A percentile compares a stretch with the other conserved stretches of the same genome.
phyloP scores from a whole-genome alignment of 2,888 invertebrate species.

The Thera britannica region DNA sequence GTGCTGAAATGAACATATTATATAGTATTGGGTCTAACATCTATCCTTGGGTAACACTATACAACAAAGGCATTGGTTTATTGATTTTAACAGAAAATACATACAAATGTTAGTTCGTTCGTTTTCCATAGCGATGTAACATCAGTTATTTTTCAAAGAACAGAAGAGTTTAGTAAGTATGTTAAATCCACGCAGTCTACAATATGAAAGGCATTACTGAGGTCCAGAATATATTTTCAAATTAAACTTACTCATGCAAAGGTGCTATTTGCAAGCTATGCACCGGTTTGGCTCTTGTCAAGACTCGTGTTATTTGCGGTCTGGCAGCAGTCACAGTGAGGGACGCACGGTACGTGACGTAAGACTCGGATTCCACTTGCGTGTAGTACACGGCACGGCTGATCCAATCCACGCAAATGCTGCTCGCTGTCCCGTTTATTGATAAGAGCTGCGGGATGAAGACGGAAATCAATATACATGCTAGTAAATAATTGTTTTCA shows the following conservation, averaged over 20 bases:
- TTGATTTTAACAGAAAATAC: neutral
- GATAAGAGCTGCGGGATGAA: conserved; percentile 65
- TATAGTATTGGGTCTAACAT: conserved; percentile 7
- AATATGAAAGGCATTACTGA: conserved; percentile 5
- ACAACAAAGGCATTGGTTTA: neutral
- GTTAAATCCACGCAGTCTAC: neutral
- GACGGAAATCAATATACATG: neutral
- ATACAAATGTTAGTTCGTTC: neutral
- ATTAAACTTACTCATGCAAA: conserved; percentile 85
- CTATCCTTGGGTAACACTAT: conserved; percentile 6
- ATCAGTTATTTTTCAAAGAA: neutral
- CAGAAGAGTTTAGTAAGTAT: neutral
- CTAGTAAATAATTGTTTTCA: neutral
- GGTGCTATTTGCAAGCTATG: conserved; percentile 90
- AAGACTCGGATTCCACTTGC: conserved; percentile 84
- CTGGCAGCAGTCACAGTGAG: conserved; percentile 85
- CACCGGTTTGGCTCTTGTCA: conserved; percentile 84
- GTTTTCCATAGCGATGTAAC: neutral
- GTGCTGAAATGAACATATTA: conserved; percentile 71
- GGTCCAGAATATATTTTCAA: neutral
- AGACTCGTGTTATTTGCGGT: conserved; percentile 81
- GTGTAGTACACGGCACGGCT: conserved; percentile 93
- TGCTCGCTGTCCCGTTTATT: conserved; percentile 79
- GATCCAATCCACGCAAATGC: conserved; percentile 95
- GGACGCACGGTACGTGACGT: conserved; percentile 87